phyloP scores from a whole-genome alignment of 2,888 invertebrate species.

The Linhomoeus sp. region DNA sequence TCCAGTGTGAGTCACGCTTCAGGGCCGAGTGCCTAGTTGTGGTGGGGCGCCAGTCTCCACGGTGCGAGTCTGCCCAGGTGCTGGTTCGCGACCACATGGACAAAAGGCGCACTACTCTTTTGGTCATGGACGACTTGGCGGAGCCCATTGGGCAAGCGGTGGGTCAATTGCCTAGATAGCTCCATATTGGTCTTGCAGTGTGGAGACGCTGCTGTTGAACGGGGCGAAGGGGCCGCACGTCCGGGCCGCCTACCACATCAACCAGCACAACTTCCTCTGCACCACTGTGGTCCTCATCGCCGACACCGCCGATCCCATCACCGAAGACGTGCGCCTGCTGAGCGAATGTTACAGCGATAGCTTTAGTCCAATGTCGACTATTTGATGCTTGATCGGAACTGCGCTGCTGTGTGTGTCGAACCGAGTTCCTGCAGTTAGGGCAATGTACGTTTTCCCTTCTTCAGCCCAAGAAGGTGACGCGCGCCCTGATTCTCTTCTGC shows the following conservation, averaged over 20 bases:
- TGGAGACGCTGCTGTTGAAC: constrained; percentile 54
- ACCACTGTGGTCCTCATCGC: constrained; percentile 59
- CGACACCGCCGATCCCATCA: constrained; percentile 55
- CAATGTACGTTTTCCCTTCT: no score
- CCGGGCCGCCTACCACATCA: constrained; percentile 1
- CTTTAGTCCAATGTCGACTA: no score
- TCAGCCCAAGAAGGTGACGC: constrained; percentile 60
- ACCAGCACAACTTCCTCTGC: not conserved
- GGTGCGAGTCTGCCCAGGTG: no score
- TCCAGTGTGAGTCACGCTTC: no score
- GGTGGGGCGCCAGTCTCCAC: no score
- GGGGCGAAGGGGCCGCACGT: constrained; percentile 54
- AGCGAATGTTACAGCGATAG: no score
- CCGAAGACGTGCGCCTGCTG: constrained; percentile 58
- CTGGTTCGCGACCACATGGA: not conserved
- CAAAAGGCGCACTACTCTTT: constrained; percentile 36
- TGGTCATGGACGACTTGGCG: constrained; percentile 57
- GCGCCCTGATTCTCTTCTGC: constrained; percentile 59
- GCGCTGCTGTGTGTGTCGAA: no score
- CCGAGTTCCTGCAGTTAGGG: no score
- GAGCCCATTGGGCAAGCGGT: constrained; percentile 62
- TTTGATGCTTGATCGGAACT: no score
- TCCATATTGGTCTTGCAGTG: no score
- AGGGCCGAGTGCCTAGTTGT: no score
- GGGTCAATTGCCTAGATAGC: no score